Evolutionary conservation across 1,140 invertebrate genomes (phyloP), one percentile per base, ranked within the genome.

Genomic region (Calosoma granatense): DNA sequence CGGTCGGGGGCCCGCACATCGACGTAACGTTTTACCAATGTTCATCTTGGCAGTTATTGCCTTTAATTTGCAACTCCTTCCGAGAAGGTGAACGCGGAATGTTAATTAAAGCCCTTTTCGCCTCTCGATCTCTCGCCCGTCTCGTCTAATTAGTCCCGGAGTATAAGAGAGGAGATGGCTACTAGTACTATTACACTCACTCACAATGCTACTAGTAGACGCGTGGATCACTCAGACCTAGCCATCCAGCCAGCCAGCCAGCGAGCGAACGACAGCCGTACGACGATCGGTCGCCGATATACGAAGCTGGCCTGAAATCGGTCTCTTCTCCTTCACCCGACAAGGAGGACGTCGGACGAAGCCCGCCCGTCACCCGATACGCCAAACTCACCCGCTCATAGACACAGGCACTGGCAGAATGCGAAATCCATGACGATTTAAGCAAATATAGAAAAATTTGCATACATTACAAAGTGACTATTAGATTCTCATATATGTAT

Each of bases 21-120:
- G 22, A 14, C 1, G 55, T 19, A 47, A 54, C 39, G 60, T 64
- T 61, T 64, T 41, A 61, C 60, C 61, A 57, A 62, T 61, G 60
- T 61, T 65, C 64, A 61, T 61, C 62, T 61, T 68, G 67, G 66
- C 66, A 68, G 66, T 63, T 69, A 69, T 69, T 70, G 67, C 63
- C 65, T 68, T 67, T 68, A 68, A 71, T 69, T 70, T 68, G 68
- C 67, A 65, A 64, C 64, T 60, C 59, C 61, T 62, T 60, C 60
- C 56, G 62, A 57, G 56, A 63, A 65, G 63, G 64, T 65, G 63
- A 65, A 63, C 61, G 64, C 59, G 70, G 70, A 72, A 72, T 72
- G 70, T 72, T 72, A 72, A 72, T 72, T 71, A 72, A 72, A 72
- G 43, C 59, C 43, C 56, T 55, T 54, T 41, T 55, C 58, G 57